Base-by-base conservation (phyloP, 2,113 vertebrate species). In the Forbesichthys agassizii region DNA sequence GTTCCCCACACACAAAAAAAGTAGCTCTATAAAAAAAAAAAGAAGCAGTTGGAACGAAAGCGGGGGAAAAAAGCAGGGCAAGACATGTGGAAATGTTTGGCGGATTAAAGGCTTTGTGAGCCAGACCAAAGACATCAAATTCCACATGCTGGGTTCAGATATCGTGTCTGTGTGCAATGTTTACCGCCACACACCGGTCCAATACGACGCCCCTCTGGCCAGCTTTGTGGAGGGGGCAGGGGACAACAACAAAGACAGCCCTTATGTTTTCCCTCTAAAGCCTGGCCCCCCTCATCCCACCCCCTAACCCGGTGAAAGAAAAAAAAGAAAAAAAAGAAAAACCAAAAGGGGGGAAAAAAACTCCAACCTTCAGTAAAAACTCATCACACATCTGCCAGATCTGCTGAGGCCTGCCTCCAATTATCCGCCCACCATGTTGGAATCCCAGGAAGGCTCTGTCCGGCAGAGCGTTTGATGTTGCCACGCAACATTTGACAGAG, bases 401-500 rank as follows among this genome's bases (percentile, higher is more conserved):
- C 85, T 76, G 70, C 85, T 72, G 84, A 91, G 84, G 85, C 84
- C 89, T 91, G 88, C 86, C 88, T 89, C 80, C 87, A 89, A 89
- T 91, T 91, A 91, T 88, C 89, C 89, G 56, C 90, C 90, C 89
- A 87, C 88, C 84, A 81, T 74, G 69, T 84, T 86, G 87, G 86
- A 90, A 89, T 90, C 89, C 89, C 85, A 83, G 88, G 85, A 87
- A 86, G 87, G 72, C 82, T 90, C 85, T 79, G 90, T 89, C 83
- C 89, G 86, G 78, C 88, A 52, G 76, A 86, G 78, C 86, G 80
- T 92, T 90, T 91, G 88, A 92, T 90, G 91, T 90, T 89, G 88
- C 88, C 90, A 88, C 79, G 85, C 90, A 88, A 88, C 86, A 86
- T 87, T 91, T 92, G 91, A 91, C 89, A 75, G 86, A 87, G 89